Evolutionary conservation across 2,113 vertebrate genomes (phyloP), one percentile per base, ranked within the genome.

Genomic region (Lucifuga dentata): DNA sequence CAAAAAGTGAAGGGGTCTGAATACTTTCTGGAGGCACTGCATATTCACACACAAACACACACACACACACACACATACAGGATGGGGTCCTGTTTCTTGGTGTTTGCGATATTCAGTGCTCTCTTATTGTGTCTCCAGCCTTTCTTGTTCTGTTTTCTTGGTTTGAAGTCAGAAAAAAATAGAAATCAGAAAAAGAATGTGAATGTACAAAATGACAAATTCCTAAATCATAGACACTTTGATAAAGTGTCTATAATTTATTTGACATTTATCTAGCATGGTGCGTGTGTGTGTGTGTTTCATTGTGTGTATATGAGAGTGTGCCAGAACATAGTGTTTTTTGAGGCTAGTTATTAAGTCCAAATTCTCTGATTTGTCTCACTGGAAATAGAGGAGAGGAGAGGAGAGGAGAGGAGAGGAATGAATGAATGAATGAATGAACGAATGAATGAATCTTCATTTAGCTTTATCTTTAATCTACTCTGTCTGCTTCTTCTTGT

Each of bases 301-400:
- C 10, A n/a, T 6, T 11, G 35, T 48, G 39, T 41, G 50, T 53
- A 35, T 62, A 17, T 45, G 38, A 17, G 56, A n/a, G 71, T 26
- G 12, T 76, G 60, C 77, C 45, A 58, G 17, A 61, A n/a, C 20
- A 7, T 23, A 24, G 61, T 73, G 70, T 78, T 83, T 82, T 76
- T 80, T 76, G 48, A 48, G 1, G 2, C 19, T 23, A 24, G 19
- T 78, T 83, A 82, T 83, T 73, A 78, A 71, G 44, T 78, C 69
- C 77, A 74, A 68, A 64, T 73, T 73, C 52, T 73, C 56, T 51
- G 39, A 72, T 81, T 64, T 4, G 38, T 15, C 32, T 55, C 5
- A 48, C 13, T 5, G 3, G 33, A 63, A 78, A 73, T 68, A 67
- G 35, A 50, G 43, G 1, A 5, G 40, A 24, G 11, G 15, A n/a